phyloP scores from a whole-genome alignment of 2,888 invertebrate genomes.

The Apotomis betuletana region DNA sequence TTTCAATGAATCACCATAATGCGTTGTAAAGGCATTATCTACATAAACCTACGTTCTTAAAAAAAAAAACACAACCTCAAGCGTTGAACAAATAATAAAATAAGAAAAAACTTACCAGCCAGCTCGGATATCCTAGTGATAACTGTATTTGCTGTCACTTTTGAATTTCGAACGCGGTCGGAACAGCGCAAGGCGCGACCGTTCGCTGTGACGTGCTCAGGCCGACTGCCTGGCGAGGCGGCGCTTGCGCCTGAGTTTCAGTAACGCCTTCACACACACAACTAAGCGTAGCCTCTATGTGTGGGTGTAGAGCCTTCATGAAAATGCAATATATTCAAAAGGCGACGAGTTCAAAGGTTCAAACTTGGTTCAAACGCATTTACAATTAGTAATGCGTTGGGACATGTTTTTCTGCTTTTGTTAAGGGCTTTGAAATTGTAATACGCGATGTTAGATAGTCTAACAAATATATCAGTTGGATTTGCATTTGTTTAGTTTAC shows the following conservation, averaged over 20 bases:
- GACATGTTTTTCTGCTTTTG: slow-evolving; percentile 23
- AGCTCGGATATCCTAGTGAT: slow-evolving; percentile 73
- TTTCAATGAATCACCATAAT: slow-evolving; percentile 36
- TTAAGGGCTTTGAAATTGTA: slow-evolving; percentile 12
- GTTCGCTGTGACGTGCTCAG: slow-evolving; percentile 57
- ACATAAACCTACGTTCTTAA: not conserved
- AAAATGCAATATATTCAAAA: slow-evolving; percentile 68
- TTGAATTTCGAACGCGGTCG: slow-evolving; percentile 48
- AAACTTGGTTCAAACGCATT: slow-evolving; percentile 36
- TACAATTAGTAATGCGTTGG: slow-evolving; percentile 36
- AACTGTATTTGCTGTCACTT: slow-evolving; percentile 64
- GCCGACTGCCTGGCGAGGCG: slow-evolving; percentile 69
- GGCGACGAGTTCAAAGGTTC: slow-evolving; percentile 42
- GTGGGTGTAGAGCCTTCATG: slow-evolving; percentile 66
- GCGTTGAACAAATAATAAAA: slow-evolving; percentile 49
- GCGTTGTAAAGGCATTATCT: slow-evolving; percentile 7
- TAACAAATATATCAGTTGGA: slow-evolving; percentile 20
- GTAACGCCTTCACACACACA: slow-evolving; percentile 70
- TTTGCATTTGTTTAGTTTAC: slow-evolving; percentile 15
- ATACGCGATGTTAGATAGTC: slow-evolving; percentile 17
- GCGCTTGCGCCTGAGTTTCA: slow-evolving; percentile 74
- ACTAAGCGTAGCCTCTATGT: slow-evolving; percentile 47
- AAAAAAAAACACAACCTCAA: slow-evolving; percentile 45
- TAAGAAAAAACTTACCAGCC: slow-evolving; percentile 63
- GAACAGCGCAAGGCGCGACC: slow-evolving; percentile 52